Base-by-base conservation (phyloP, 2,888 invertebrate genomes). In the Troilus luridus region DNA sequence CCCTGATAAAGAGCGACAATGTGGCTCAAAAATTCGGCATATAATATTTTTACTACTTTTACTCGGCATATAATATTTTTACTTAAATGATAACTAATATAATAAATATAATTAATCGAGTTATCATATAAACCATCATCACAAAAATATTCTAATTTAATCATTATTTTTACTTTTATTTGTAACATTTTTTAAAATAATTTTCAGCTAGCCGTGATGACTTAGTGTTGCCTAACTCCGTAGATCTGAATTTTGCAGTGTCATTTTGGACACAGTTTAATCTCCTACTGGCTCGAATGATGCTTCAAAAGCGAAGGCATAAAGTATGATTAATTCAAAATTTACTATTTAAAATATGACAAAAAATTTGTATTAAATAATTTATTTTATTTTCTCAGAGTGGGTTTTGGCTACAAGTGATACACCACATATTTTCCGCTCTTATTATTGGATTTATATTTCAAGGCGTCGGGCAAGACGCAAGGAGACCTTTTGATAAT, bases 371-470 rank as follows among this genome's bases (percentile, higher is more conserved):
- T 67, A 67, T 91, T 41, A 77, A 72, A 72, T 27, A 24, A 27
- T 72, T 27, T 72, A 24, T 3, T 72, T 72, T 27, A 91, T 60
- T 56, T 88, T 94, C 94, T 11, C 94, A 95, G 95, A 93, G 94
- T 9, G 94, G 94, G 54, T 93, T 96, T 10, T 95, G 95, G 94
- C 95, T 96, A 59, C 96, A 96, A 93, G 93, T 96, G 1, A 93
- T 94, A 0, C 96, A 96, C 92, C 96, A 96, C 93, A 85, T 95
- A 0, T 67, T 95, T 58, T 95, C 95, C 0, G 95, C 95, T 0
- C 1, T 95, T 0, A 93, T 96, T 6, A 92, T 96, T 0, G 96
- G 96, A 77, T 94, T 95, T 21, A 95, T 96, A 92, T 96, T 96
- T 94, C 95, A 94, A 92, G 94, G 94, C 56, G 94, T 95, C 6